Evolutionary conservation across 1,140 invertebrate genomes (phyloP).

Genomic region (Nylanderia fulva): DNA sequence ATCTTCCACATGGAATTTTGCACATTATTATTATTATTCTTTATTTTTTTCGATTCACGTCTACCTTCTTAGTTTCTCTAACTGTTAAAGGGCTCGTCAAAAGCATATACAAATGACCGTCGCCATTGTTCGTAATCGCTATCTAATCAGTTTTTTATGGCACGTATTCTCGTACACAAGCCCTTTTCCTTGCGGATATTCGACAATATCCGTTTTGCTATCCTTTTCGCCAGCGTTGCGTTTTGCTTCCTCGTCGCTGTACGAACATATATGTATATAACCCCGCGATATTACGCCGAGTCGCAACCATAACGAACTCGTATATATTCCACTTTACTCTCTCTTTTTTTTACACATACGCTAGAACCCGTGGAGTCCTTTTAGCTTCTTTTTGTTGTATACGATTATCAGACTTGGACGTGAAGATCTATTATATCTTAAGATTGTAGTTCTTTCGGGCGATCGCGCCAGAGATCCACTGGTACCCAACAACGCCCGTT

Average conservation of each 20-base stretch:
- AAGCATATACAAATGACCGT: constrained; percentile 73
- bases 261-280: constrained; percentile 11
- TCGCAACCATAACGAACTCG: constrained; percentile 39
- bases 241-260: constrained; percentile 15
- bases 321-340: constrained; percentile 17
- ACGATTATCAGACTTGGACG: constrained; percentile 64
- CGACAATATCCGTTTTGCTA: constrained; percentile 35
- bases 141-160: constrained; percentile 77
- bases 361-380: constrained; percentile 46
- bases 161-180: constrained; percentile 75
- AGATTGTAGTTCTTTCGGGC: constrained; percentile 55
- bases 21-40: constrained; percentile 65
- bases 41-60: constrained; percentile 46
- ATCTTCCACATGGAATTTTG: constrained; percentile 75
- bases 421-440: constrained; percentile 54
- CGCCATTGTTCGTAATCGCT: constrained; percentile 69
- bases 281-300: constrained; percentile 30
- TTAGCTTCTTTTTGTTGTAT: constrained; percentile 25
- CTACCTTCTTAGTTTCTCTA: constrained; percentile 61
- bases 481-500: constrained; percentile 50
- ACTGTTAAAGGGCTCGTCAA: constrained; percentile 70
- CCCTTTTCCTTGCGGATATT: constrained; percentile 46
- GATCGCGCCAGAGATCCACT: constrained; percentile 47
- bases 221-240: constrained; percentile 14
- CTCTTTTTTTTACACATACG: constrained; percentile 43